A percentile compares a stretch with the other conserved stretches of the same genome.
These are phyloP conservation scores for Columbina picui DNA, from an alignment of 2,113 vertebrate genomes.

Conservation along the genomic window DNA sequence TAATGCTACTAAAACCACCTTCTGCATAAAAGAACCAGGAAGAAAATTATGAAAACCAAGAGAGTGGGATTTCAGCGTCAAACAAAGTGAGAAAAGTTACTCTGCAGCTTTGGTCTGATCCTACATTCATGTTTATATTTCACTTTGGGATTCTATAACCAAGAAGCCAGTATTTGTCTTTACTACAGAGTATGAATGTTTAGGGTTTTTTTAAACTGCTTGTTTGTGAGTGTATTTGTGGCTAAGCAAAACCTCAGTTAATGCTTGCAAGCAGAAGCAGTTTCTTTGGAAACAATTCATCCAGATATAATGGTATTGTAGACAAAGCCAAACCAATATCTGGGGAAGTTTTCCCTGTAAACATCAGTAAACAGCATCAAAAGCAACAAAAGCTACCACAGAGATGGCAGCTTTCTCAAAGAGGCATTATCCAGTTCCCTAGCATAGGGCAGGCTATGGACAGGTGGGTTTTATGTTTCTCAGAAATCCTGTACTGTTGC, in stretches of 20 bases:
- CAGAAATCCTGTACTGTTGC: background rate
- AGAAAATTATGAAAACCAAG: background rate
- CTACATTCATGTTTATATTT: background rate
- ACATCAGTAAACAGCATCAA: background rate
- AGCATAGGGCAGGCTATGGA: background rate
- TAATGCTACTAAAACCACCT: background rate
- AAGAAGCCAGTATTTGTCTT: background rate
- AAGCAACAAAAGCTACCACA: background rate
- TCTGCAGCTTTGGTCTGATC: background rate
- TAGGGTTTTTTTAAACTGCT: background rate
- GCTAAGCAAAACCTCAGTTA: background rate
- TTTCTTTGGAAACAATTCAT: background rate
- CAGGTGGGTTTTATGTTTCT: background rate
- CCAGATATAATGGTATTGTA: background rate
- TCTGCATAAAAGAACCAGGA: background rate
- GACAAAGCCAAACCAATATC: background rate
- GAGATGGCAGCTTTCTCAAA: background rate
- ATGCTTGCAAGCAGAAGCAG: background rate
- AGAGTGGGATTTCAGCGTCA: background rate
- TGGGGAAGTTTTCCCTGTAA: background rate
- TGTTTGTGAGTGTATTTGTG: background rate
- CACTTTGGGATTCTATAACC: background rate
- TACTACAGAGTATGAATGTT: background rate
- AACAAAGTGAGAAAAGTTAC: background rate
- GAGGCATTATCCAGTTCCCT: background rate